Base-by-base conservation (phyloP, 2,797 vertebrate species). In the Presbytis comata region DNA sequence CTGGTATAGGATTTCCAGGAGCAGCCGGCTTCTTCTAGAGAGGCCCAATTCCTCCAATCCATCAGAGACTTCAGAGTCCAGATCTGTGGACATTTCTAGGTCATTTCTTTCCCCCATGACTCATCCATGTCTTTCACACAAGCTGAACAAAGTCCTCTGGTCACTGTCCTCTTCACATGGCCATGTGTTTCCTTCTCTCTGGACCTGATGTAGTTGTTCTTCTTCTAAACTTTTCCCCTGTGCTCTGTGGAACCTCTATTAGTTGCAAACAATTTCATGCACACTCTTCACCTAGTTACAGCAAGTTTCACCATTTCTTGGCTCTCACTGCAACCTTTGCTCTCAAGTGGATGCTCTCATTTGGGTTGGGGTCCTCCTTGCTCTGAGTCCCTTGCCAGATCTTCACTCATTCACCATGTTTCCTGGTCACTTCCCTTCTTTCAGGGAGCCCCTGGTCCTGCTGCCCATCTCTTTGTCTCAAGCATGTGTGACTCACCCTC, bases 1-100 rank as follows among this genome's bases (percentile, higher is more conserved):
- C 97, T 97, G 92, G 93, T 92, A 50, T 41, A 96, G 93, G 85
- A 53, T 94, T 97, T 93, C 88, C 89, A 84, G 41, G 79, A 97
- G 97, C 96, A 97, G 94, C 96, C 74, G 85, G 74, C 90, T 93
- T 80, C 84, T 93, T 95, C 81, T 78, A 78, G 88, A 97, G 92
- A 93, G 55, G 88, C 30, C 61, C 39, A 67, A 33, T 82, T 84
- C 57, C 55, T 96, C 89, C 67, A 67, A 91, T 97, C 64, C 75
- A 89, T 74, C 91, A 80, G 93, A 92, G 46, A 93, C 72, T 41
- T 81, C 53, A 50, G 61, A 28, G 55, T 70, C 57, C 46, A 76
- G 44, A 75, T 92, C 85, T 91, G 91, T 84, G 91, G 91, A 93
- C 80, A 94, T 97, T 95, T 96, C 87, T 92, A 86, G 84, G 48